Evolutionary conservation across 2,113 vertebrate genomes (phyloP).

Genomic region (Pygoscelis antarcticus): DNA sequence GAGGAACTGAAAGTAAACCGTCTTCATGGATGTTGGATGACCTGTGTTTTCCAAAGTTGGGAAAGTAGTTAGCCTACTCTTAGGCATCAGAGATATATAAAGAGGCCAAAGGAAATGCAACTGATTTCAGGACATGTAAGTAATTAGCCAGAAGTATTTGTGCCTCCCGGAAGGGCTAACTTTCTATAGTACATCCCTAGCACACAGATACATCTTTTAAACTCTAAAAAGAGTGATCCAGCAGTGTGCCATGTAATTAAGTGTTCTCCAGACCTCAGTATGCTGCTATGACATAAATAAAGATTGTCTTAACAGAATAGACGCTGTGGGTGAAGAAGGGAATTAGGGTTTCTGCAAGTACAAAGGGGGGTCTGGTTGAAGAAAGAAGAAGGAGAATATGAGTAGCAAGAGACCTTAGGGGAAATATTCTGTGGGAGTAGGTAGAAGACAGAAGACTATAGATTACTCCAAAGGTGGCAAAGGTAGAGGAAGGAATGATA

Average conservation of each 20-base stretch:
- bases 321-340: background rate
- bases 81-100: background rate
- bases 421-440: background rate
- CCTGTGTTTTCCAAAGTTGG: background rate
- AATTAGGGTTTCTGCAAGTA: background rate
- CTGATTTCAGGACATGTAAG: background rate
- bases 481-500: background rate
- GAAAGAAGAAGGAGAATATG: background rate
- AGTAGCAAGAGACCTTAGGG: background rate
- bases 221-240: background rate
- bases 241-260: background rate
- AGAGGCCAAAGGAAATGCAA: background rate
- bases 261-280: background rate
- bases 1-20: background rate
- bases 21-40: background rate
- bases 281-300: background rate
- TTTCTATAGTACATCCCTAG: background rate
- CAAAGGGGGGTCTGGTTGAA: background rate
- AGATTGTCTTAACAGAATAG: background rate
- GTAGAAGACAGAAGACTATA: background rate
- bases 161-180: background rate
- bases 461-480: background rate
- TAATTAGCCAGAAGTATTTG: background rate
- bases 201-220: background rate
- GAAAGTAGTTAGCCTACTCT: background rate